Evolutionary conservation across 2,797 vertebrate genomes (phyloP), one percentile per base, ranked within the genome.

Genomic region (Gymnocypris eckloni): DNA sequence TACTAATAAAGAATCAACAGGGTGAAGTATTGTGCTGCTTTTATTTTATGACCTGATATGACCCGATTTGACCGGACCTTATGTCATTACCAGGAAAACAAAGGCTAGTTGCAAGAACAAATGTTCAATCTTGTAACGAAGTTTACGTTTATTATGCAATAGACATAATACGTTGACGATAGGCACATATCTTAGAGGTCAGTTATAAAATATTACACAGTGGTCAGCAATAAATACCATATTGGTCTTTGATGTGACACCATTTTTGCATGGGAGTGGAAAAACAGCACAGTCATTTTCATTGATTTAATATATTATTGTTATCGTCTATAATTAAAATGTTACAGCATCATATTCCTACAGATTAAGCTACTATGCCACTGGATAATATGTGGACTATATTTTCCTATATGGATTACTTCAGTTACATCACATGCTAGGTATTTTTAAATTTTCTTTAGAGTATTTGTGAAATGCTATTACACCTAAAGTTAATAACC

Each of bases 1-100:
- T 85, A 52, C 37, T 33, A 48, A 45, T 43, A 15, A 54, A 78
- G 33, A 76, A 64, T 73, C 70, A 64, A 48, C 59, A 79, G 25
- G 48, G 16, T 79, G n/a, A 64, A 45, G n/a, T 61, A 22, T 20
- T 64, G n/a, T 66, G 41, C 16, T 48, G 22, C n/a, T 79, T 59
- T 78, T 41, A 78, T 25, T 61, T 25, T 56, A 41, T 79, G 41
- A 66, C 15, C 39, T 43, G 22, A 64, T 64, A 61, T 79, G 56
- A 41, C 22, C 52, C 28, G 28, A 33, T 33, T 33, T 33, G 28
- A 33, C 2, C 28, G 2, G 28, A 33, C 2, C 28, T 33, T 43
- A 15, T 6, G 61, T 18, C 7, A 25, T 10, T 79, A 39, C 13
- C n/a, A 64, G 4, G 41, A 28, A 79, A 33, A 64, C 56, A 59